A percentile compares a stretch with the other conserved stretches of the same genome.
phyloP scores from a whole-genome alignment of 2,113 vertebrate genomes.

The Chamaetylas fuelleborni region DNA sequence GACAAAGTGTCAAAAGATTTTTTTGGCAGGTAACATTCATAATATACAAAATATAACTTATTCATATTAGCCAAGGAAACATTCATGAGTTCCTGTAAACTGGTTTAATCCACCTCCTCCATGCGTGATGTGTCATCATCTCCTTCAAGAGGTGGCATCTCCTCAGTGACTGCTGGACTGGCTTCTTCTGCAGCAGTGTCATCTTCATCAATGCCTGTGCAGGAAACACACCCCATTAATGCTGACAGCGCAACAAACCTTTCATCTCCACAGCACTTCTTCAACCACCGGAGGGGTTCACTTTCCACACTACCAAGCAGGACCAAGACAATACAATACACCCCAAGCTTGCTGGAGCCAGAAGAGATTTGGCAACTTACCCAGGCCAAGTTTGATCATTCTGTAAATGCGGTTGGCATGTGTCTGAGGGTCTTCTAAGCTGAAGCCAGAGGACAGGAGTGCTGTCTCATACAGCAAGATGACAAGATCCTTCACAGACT shows the following conservation, averaged over 20 bases:
- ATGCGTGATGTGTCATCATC: constrained; percentile 94
- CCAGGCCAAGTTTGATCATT: constrained; percentile 95
- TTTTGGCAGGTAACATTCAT: constrained; percentile 71
- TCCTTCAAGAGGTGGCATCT: constrained; percentile 94
- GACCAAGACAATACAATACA: rapidly evolving
- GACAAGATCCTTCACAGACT: constrained; percentile 86
- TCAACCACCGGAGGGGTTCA: rapidly evolving
- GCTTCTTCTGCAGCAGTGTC: constrained; percentile 82
- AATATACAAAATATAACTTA: constrained; percentile 67
- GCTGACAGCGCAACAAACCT: rapidly evolving
- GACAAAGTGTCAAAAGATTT: constrained; percentile 54
- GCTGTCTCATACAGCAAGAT: constrained; percentile 83
- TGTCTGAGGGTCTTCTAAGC: constrained; percentile 84
- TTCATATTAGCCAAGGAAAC: constrained; percentile 58
- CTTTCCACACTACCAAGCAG: rapidly evolving
- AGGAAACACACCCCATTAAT: background rate
- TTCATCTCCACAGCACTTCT: rapidly evolving
- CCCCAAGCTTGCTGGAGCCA: rapidly evolving
- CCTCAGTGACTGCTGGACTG: constrained; percentile 80
- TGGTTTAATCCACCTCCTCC: constrained; percentile 93
- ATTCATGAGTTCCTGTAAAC: constrained; percentile 48
- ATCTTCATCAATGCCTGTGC: constrained; percentile 92
- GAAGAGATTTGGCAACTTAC: constrained; percentile 45
- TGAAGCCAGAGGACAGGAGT: constrained; percentile 82
- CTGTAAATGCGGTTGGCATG: constrained; percentile 86